Evolutionary conservation across 2,888 invertebrate species (phyloP), one percentile per base, ranked within the genome.

Genomic region (Erpobdella octoculata): DNA sequence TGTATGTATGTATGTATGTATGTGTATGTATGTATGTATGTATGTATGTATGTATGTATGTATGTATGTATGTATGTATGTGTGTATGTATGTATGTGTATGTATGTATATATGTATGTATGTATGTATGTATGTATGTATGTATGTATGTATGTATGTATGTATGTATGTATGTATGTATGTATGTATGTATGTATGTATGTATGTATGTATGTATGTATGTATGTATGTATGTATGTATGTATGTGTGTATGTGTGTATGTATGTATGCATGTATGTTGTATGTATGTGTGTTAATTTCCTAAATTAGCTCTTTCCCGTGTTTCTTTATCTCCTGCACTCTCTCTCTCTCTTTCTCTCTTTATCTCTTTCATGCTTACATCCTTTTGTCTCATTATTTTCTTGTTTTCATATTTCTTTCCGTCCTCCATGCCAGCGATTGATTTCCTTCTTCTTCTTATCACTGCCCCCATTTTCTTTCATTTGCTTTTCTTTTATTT

Each of bases 101-200:
- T 41, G 46, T 41, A 41, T 41, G 46, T 41, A 41, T 41, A n/a
- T 41, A 41, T 41, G 46, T 41, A 41, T 41, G 46, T 41, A 41
- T 41, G 46, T 41, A 41, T 41, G 46, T 41, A 41, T 41, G 46
- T 41, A 41, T 41, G 46, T 41, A 41, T 41, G 46, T 41, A 41
- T 41, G 46, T 41, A 41, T 41, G 46, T 41, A 41, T 41, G 46
- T 41, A 41, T 41, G 46, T 41, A 41, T 41, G 46, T 41, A 41
- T 41, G 46, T 41, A 41, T 41, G 46, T 41, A 41, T 41, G 46
- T 41, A 41, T 41, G 46, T 41, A 41, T 41, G 46, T 41, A 41
- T 41, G 46, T 41, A 41, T 41, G 46, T 41, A 41, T 41, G 46
- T 41, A 41, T 41, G 46, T 41, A 41, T 41, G 46, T 41, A 41